Evolutionary conservation across 2,797 vertebrate species (phyloP).

Genomic region (Falco columbarius): DNA sequence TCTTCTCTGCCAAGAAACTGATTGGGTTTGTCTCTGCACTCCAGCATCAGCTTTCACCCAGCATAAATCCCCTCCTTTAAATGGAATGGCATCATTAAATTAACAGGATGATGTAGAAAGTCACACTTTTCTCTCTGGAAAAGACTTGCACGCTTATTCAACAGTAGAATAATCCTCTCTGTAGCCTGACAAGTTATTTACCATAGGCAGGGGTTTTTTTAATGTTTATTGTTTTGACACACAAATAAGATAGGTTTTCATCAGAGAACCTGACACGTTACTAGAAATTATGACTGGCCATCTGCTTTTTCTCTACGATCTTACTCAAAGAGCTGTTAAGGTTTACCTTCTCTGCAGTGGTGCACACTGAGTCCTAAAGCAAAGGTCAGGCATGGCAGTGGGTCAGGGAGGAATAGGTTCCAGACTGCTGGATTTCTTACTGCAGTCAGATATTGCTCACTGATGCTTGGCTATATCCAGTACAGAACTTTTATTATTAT

Average conservation of each 20-base stretch:
- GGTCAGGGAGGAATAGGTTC: neutral
- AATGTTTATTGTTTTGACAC: neutral
- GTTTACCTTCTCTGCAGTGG: neutral
- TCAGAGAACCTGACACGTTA: neutral
- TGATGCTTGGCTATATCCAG: neutral
- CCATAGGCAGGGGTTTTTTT: neutral
- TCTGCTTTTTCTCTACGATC: neutral
- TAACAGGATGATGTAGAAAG: neutral
- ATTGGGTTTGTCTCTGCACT: neutral
- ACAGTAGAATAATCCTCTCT: neutral
- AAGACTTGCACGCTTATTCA: neutral
- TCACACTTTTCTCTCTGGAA: neutral
- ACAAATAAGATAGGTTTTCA: neutral
- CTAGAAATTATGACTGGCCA: neutral
- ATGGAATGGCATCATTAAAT: neutral
- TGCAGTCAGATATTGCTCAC: neutral
- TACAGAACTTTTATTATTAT: constrained; percentile 23
- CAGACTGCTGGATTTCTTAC: neutral
- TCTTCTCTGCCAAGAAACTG: neutral
- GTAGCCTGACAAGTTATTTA: neutral
- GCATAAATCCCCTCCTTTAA: neutral
- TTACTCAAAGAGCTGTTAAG: neutral
- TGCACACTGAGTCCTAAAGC: neutral
- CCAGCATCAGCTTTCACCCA: neutral
- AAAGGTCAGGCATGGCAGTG: neutral